Evolutionary conservation across 1,140 invertebrate genomes (phyloP).

Genomic region (Trichomalopsis sarcophagae): DNA sequence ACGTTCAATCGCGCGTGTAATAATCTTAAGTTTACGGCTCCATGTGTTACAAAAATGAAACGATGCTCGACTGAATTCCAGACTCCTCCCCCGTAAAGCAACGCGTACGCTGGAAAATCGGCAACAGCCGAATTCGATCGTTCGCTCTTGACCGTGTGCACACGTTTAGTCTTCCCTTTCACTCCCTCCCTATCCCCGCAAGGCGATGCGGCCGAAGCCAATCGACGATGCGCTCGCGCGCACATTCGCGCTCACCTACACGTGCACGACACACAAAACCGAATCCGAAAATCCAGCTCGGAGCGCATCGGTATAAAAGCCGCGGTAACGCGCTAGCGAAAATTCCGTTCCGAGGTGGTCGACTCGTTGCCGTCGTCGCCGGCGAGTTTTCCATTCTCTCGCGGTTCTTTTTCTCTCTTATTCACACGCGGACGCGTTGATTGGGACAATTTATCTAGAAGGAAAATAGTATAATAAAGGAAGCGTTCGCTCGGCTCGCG

Average conservation of each 20-base stretch:
- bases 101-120: background rate
- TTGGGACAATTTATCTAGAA: slow-evolving; percentile 23
- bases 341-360: background rate
- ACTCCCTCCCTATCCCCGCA: background rate
- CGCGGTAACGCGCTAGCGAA: background rate
- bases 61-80: background rate
- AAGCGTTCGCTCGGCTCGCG: too few relatives aligned
- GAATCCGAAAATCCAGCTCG: background rate
- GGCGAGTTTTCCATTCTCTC: background rate
- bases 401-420: background rate
- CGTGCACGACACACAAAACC: background rate
- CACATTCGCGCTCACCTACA: background rate
- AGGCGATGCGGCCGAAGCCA: background rate
- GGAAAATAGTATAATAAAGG: slow-evolving; percentile 16
- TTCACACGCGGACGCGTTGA: background rate
- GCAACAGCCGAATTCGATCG: background rate
- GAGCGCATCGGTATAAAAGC: background rate
- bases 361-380: too few relatives aligned
- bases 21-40: background rate
- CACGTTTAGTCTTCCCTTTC: background rate
- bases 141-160: background rate
- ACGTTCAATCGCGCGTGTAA: background rate
- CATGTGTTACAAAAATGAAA: background rate
- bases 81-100: background rate
- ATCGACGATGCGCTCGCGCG: background rate